Percentiles rank a stretch among this genome's conserved stretches.
These are phyloP conservation scores for Danaus plexippus DNA, from an alignment of 1,140 invertebrate species.

Conservation along the genomic window DNA sequence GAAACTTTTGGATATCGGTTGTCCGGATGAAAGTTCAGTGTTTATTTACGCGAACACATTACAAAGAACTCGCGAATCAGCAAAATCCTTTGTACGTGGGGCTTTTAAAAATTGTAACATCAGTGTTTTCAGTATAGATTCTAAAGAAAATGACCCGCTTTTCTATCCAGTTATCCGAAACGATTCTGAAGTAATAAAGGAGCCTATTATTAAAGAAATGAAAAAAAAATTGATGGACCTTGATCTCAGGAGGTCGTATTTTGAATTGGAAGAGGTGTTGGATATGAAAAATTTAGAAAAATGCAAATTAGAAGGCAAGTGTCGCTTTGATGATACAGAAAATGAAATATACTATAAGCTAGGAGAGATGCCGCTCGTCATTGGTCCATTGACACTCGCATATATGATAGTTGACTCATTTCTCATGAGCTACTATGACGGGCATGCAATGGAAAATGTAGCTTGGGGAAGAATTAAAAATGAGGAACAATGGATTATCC, in stretches of 20 bases:
- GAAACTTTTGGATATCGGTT: slow-evolving; percentile 30
- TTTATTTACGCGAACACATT: slow-evolving; percentile 44
- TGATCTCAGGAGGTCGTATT: slow-evolving; percentile 32
- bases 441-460: slow-evolving; percentile 32
- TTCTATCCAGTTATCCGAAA: slow-evolving; percentile 47
- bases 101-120: slow-evolving; percentile 46
- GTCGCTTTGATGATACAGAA: slow-evolving; percentile 34
- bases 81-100: slow-evolving; percentile 38
- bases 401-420: slow-evolving; percentile 49
- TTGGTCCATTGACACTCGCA: slow-evolving; percentile 40
- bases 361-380: slow-evolving; percentile 39
- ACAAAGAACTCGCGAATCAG: slow-evolving; percentile 43
- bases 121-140: slow-evolving; percentile 28
- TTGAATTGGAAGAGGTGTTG: slow-evolving; percentile 38
- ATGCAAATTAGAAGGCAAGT: slow-evolving; percentile 34
- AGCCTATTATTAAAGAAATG: slow-evolving; percentile 34
- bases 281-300: slow-evolving; percentile 37
- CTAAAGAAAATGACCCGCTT: slow-evolving; percentile 36
- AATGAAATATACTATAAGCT: slow-evolving; percentile 33
- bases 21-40: slow-evolving; percentile 32
- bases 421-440: slow-evolving; percentile 56
- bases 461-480: slow-evolving; percentile 46
- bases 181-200: slow-evolving; percentile 28
- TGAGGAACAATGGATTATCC: slow-evolving; percentile 31
- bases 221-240: slow-evolving; percentile 30